Evolutionary conservation across 2,797 vertebrate species (phyloP).

Genomic region (Galagoides demidoff): DNA sequence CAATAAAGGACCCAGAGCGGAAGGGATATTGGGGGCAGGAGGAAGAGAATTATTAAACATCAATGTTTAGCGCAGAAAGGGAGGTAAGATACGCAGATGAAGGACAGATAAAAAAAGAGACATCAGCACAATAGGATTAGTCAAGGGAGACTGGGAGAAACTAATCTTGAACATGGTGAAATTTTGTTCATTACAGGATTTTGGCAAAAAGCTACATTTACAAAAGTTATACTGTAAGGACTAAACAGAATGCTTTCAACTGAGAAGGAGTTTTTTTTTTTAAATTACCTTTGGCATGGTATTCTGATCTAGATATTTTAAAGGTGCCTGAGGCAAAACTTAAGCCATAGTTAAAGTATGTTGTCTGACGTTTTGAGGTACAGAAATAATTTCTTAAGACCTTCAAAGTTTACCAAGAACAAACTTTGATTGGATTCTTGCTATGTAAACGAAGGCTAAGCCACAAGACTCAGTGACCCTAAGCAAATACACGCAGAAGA

Average conservation of each 20-base stretch:
- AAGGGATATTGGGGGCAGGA: not conserved
- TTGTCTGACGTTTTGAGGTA: not conserved
- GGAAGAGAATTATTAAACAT: not conserved
- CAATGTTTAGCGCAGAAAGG: not conserved
- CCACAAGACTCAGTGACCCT: not conserved
- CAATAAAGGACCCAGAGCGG: not conserved
- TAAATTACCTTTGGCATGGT: not conserved
- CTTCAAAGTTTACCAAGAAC: not conserved
- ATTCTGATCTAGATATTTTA: not conserved
- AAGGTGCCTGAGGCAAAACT: not conserved
- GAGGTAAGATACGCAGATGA: not conserved
- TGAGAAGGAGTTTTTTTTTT: not conserved
- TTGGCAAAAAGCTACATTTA: not conserved
- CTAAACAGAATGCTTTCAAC: not conserved
- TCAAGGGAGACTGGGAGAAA: not conserved
- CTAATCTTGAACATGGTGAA: not conserved
- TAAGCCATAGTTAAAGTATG: not conserved
- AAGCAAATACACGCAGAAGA: not conserved
- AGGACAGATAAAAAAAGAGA: not conserved
- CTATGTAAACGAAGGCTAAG: conserved; percentile 1
- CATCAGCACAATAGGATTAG: not conserved
- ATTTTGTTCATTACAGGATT: not conserved
- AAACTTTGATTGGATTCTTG: not conserved
- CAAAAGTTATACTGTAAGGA: conserved; percentile 9
- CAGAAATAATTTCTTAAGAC: not conserved